Percentiles rank a stretch among this genome's conserved stretches.
Conservation (phyloP, 2,113 vertebrate species). For the Pogonocichla stellata region DNA sequence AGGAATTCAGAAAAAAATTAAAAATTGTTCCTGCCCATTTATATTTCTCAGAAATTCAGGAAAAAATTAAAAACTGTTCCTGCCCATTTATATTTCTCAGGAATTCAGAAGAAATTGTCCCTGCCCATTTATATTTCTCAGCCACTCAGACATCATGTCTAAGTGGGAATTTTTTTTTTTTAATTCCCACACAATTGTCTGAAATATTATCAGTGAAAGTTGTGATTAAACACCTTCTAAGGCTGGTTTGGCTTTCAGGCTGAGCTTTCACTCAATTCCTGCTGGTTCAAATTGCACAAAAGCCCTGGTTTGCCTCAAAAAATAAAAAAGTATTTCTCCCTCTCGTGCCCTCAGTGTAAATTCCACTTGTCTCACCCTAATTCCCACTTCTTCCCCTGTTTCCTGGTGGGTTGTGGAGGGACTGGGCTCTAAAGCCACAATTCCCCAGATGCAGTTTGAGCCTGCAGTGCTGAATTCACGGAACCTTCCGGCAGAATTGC, state of each 20-base stretch:
- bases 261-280: not conserved
- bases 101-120: no score
- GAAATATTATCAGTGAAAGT: not conserved
- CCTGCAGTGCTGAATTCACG: rapidly evolving
- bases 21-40: no score
- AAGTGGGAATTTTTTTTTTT: not conserved
- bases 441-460: not conserved
- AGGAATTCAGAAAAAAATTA: no score
- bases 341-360: not conserved
- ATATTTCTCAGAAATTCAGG: no score
- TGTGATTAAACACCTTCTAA: not conserved
- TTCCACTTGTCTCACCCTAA: rapidly evolving
- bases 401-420: not conserved
- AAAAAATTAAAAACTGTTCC: no score
- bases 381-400: not conserved
- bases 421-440: not conserved
- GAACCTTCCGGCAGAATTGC: not conserved
- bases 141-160: not conserved
- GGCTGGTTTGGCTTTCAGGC: not conserved
- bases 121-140: not conserved
- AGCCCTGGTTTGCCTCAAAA: not conserved
- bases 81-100: no score
- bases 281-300: not conserved
- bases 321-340: not conserved
- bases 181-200: rapidly evolving